Evolutionary conservation across 2,113 vertebrate genomes (phyloP).

Genomic region (Montifringilla adamsi): DNA sequence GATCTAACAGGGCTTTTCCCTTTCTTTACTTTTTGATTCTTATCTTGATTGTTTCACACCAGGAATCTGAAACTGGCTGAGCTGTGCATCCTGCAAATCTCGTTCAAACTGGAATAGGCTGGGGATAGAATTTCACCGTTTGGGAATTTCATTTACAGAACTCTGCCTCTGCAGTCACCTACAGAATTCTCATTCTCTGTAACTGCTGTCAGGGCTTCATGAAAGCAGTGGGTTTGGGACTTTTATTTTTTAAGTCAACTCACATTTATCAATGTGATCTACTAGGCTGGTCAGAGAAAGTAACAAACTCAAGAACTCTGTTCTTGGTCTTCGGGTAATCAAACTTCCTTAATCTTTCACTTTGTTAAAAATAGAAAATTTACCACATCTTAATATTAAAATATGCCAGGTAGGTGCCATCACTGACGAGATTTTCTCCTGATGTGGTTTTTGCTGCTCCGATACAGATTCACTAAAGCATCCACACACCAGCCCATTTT

Average conservation of each 20-base stretch:
- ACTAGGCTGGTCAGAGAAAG: neutral
- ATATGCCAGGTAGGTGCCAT: neutral
- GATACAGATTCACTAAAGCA: neutral
- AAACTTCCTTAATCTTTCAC: neutral
- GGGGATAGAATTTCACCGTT: neutral
- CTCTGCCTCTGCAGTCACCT: neutral
- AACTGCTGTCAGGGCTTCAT: neutral
- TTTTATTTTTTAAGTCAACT: neutral
- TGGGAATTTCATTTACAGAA: neutral
- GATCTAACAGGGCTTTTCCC: constrained; percentile 4
- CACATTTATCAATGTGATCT: neutral
- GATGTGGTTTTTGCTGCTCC: neutral
- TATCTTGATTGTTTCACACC: constrained; percentile 23
- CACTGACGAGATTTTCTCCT: neutral
- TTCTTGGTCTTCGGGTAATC: neutral
- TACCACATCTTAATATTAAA: neutral
- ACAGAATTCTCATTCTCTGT: neutral
- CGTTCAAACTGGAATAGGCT: neutral
- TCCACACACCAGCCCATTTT: neutral
- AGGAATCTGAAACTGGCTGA: constrained; percentile 2
- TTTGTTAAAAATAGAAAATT: neutral
- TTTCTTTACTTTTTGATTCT: constrained; percentile 28
- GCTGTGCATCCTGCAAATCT: neutral
- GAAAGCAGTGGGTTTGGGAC: neutral
- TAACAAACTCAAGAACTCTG: neutral